Percentiles rank a stretch among this genome's conserved stretches.
phyloP scores from a whole-genome alignment of 2,113 vertebrate genomes.

The Plecotus auritus region DNA sequence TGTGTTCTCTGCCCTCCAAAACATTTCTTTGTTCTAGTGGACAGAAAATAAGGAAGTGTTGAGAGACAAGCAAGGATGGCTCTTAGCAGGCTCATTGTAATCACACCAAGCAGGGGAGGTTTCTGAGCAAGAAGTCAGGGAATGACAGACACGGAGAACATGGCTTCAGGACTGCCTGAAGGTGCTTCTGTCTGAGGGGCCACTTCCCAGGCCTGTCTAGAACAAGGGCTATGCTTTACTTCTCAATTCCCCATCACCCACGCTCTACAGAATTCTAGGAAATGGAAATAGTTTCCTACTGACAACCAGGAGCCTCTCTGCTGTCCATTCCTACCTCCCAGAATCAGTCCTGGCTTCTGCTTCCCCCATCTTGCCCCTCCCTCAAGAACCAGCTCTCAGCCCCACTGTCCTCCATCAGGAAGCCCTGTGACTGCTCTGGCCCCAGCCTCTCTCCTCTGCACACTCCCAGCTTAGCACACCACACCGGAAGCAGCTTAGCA shows the following conservation, averaged over 20 bases:
- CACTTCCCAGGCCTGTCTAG: not conserved
- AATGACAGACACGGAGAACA: not conserved
- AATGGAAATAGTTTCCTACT: not conserved
- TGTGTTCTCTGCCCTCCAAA: not conserved
- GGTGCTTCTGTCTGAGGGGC: not conserved
- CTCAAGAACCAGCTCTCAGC: not conserved
- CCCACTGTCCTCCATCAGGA: not conserved
- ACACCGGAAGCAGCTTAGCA: accelerated
- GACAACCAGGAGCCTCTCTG: not conserved
- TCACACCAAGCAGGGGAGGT: not conserved
- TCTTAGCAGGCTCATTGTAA: not conserved
- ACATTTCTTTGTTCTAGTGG: not conserved
- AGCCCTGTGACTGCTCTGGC: not conserved
- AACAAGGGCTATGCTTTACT: not conserved
- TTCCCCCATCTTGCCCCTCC: too few species aligned
- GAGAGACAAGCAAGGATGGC: not conserved
- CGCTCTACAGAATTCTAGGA: not conserved
- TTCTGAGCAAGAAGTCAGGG: not conserved
- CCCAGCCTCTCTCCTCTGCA: not conserved
- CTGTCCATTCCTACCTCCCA: accelerated
- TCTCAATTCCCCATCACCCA: not conserved
- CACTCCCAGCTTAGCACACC: not conserved
- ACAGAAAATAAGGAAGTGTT: not conserved
- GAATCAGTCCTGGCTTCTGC: accelerated
- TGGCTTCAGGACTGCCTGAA: not conserved